Evolutionary conservation across 2,113 vertebrate genomes (phyloP).

Genomic region (Thinocorus orbignyianus): DNA sequence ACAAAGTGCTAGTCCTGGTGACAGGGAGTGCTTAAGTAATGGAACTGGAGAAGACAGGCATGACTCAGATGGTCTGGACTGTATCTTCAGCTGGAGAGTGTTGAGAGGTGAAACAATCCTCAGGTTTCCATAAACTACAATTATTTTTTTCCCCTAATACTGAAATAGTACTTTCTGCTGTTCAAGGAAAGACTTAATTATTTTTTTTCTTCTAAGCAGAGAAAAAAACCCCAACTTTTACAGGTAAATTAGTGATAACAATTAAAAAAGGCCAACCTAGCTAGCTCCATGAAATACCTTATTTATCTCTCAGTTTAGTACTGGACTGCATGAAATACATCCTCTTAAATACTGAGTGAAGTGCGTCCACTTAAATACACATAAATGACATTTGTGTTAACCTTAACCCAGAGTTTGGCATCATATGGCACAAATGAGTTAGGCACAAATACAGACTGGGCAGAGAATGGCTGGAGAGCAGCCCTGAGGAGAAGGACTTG

Average conservation of each 20-base stretch:
- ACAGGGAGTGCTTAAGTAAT: not conserved
- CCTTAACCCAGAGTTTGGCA: fast-evolving
- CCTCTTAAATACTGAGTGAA: not conserved
- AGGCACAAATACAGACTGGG: too few relatives aligned
- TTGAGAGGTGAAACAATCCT: not conserved
- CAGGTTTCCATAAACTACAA: not conserved
- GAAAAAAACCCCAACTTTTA: not conserved
- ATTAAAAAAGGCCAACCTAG: not conserved
- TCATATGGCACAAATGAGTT: too few relatives aligned
- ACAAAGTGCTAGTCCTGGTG: not conserved
- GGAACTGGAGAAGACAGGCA: not conserved
- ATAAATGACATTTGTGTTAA: not conserved
- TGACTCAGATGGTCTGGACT: not conserved
- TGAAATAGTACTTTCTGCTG: not conserved
- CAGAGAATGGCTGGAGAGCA: too few relatives aligned
- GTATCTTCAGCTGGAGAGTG: not conserved
- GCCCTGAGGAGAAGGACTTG: too few relatives aligned
- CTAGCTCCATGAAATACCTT: not conserved
- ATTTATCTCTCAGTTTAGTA: not conserved
- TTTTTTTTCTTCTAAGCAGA: not conserved
- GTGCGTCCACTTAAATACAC: not conserved
- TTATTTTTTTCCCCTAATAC: not conserved
- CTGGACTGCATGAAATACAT: not conserved
- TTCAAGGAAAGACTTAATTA: not conserved
- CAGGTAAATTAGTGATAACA: not conserved